A percentile compares a stretch with the other conserved stretches of the same genome.
These are phyloP conservation scores for Planiliza haematocheilus DNA, from an alignment of 2,113 vertebrate species.

Conservation along the genomic window DNA sequence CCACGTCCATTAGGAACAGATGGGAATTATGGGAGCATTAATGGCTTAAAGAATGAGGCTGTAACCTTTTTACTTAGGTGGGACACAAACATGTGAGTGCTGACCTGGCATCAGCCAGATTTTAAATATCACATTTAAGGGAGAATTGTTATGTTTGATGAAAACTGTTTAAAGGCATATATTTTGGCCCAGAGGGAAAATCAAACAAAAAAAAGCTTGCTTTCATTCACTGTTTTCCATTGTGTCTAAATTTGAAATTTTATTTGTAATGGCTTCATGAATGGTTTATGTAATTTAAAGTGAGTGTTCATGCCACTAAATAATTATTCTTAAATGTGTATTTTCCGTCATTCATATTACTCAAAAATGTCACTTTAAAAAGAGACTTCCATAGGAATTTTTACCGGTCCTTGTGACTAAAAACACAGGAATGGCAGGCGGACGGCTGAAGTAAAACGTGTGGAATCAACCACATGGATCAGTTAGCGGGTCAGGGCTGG, in stretches of 20 bases:
- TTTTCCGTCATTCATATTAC: too few relatives aligned
- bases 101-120: constrained; percentile 28
- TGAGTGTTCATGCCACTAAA: not conserved
- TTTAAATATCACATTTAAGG: not conserved
- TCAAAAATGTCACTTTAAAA: not conserved
- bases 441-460: not conserved
- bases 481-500: not conserved
- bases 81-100: constrained; percentile 34
- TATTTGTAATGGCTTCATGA: too few relatives aligned
- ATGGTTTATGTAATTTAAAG: too few relatives aligned
- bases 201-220: too few relatives aligned
- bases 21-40: constrained; percentile 55
- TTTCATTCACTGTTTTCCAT: too few relatives aligned
- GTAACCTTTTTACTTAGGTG: constrained; percentile 14
- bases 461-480: constrained; percentile 18
- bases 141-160: not conserved
- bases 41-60: constrained; percentile 53
- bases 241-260: too few relatives aligned
- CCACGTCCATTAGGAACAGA: constrained; percentile 34
- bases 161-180: not conserved
- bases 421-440: too few relatives aligned
- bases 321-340: not conserved
- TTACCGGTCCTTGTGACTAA: not conserved
- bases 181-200: too few relatives aligned
- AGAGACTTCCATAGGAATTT: not conserved